phyloP scores from a whole-genome alignment of 2,888 invertebrate species.

The Ophonus ardosiacus region DNA sequence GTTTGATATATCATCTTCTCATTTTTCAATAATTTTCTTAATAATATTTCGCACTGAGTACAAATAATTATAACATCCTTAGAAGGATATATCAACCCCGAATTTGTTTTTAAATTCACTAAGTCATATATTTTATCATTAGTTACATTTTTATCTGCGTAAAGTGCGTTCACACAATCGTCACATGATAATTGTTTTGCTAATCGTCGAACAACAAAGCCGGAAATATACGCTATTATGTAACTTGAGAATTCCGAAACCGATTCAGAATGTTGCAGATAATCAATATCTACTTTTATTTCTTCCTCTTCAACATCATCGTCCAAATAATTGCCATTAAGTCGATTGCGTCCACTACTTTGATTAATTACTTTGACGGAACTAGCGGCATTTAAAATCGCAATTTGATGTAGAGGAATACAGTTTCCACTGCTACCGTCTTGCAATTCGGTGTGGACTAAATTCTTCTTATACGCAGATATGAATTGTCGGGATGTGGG shows the following conservation, averaged over 20 bases:
- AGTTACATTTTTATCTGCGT: not conserved
- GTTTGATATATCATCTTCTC: not conserved
- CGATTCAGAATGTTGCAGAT: not conserved
- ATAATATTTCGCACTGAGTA: not conserved
- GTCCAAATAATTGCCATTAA: not conserved
- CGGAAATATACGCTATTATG: not conserved
- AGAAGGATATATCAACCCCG: too few species aligned
- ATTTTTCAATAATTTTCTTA: not conserved
- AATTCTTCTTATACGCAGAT: constrained; percentile 58
- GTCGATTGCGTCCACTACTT: not conserved
- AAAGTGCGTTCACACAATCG: not conserved
- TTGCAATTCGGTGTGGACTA: constrained; percentile 56
- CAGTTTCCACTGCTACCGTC: constrained; percentile 59
- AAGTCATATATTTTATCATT: not conserved
- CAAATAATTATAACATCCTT: too few species aligned
- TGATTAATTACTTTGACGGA: not conserved
- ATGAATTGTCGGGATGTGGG: constrained; percentile 49
- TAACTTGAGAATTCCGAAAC: not conserved
- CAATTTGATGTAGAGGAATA: constrained; percentile 60
- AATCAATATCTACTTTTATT: not conserved
- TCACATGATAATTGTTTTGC: not conserved
- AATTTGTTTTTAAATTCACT: not conserved
- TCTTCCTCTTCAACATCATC: not conserved
- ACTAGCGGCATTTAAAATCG: too few species aligned
- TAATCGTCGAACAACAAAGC: constrained; percentile 14